Conservation (phyloP, 2,888 invertebrate species). For the Tubulanus polymorphus region DNA sequence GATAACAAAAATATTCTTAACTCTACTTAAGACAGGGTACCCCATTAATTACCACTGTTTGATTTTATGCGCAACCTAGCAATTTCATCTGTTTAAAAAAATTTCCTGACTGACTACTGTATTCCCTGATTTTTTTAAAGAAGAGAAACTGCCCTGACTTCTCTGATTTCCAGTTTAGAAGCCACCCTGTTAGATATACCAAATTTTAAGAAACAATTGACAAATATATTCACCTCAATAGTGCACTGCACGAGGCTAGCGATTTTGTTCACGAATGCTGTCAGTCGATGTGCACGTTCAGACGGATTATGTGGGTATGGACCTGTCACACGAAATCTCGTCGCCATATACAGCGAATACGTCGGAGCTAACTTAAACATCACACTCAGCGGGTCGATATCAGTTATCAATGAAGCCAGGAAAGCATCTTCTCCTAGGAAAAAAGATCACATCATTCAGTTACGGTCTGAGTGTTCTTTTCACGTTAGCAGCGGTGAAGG, state of each 20-base stretch:
- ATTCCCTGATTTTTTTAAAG: too few species aligned
- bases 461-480: too few species aligned
- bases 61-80: background rate
- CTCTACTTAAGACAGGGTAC: background rate
- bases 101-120: too few species aligned
- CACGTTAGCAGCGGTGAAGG: too few species aligned
- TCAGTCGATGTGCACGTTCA: conserved; percentile 85
- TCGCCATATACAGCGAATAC: conserved; percentile 91
- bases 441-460: too few species aligned
- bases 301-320: conserved; percentile 90
- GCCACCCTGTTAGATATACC: too few species aligned
- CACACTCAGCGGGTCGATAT: conserved; percentile 61
- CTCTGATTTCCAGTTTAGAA: too few species aligned
- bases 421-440: conserved; percentile 78
- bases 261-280: conserved; percentile 84
- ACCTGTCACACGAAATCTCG: conserved; percentile 87
- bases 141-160: too few species aligned
- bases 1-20: background rate
- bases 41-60: background rate
- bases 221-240: conserved; percentile 74
- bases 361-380: conserved; percentile 96
- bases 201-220: too few species aligned
- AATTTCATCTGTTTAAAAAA: too few species aligned
- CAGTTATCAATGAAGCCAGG: conserved; percentile 79
- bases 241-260: conserved; percentile 78